Conservation (phyloP, 2,888 invertebrate genomes). For the Agrochola circellaris region DNA sequence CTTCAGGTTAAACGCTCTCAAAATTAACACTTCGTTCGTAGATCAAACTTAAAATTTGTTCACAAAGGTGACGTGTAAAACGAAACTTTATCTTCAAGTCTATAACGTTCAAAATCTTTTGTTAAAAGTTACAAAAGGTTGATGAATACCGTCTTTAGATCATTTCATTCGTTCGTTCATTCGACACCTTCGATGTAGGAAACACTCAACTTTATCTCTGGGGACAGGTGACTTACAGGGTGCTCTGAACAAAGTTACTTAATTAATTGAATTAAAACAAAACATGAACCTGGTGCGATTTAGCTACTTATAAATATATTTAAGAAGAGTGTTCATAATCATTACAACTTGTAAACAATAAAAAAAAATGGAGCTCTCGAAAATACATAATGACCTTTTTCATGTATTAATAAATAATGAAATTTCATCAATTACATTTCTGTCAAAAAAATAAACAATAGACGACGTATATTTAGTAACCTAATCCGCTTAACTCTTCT, state of each 20-base stretch:
- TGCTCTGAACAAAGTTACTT: slow-evolving; percentile 61
- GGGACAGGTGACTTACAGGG: slow-evolving; percentile 74
- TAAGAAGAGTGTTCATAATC: background rate
- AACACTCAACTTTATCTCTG: slow-evolving; percentile 78
- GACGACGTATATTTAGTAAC: too few species aligned
- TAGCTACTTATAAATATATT: background rate
- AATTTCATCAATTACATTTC: background rate
- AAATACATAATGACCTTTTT: background rate
- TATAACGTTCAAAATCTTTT: slow-evolving; percentile 41
- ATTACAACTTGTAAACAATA: background rate
- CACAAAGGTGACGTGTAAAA: slow-evolving; percentile 17
- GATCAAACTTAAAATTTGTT: slow-evolving; percentile 48
- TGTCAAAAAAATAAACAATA: too few species aligned
- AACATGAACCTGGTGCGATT: background rate
- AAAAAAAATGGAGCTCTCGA: background rate
- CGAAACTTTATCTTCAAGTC: slow-evolving; percentile 19
- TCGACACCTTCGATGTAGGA: slow-evolving; percentile 78
- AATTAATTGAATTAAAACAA: slow-evolving; percentile 63
- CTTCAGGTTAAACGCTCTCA: slow-evolving; percentile 51
- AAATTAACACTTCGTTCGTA: slow-evolving; percentile 61
- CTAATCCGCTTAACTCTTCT: too few species aligned
- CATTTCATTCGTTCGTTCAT: slow-evolving; percentile 73
- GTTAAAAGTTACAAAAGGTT: slow-evolving; percentile 48
- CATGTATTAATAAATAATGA: background rate
- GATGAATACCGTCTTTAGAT: slow-evolving; percentile 68